Evolutionary conservation across 30 jellyfish, hydroid and myxozoan genomes (phyloP).

Genomic region (Chironex yamaguchii): DNA sequence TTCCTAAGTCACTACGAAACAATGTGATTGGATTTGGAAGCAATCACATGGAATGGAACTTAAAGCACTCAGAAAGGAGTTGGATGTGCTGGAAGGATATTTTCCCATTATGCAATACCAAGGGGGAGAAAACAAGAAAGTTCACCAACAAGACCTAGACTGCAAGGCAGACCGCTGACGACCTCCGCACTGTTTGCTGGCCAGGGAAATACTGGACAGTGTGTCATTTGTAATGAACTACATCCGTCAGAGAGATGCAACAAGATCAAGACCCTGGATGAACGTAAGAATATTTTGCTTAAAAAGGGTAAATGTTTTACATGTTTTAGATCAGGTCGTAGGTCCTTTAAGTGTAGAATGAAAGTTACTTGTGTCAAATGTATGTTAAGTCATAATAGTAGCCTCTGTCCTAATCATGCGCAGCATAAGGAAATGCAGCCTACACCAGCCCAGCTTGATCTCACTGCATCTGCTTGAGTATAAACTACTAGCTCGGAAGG

Average conservation of each 20-base stretch:
- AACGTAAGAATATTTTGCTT: constrained; percentile 17
- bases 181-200: neutral
- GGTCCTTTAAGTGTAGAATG: too few species aligned
- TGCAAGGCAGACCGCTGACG: neutral
- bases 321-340: too few species aligned
- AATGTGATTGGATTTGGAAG: constrained; percentile 6
- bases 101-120: constrained; percentile 8
- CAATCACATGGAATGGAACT: constrained; percentile 17
- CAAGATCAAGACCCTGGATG: neutral
- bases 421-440: too few species aligned
- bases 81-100: constrained; percentile 15
- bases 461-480: neutral
- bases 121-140: neutral
- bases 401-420: too few species aligned
- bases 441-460: neutral
- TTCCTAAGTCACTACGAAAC: constrained; percentile 25
- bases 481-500: neutral
- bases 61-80: constrained; percentile 16
- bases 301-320: too few species aligned
- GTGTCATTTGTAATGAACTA: too few species aligned
- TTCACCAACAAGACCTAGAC: constrained; percentile 1
- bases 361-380: too few species aligned
- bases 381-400: too few species aligned
- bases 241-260: constrained; percentile 9
- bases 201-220: constrained; percentile 1